phyloP scores from a whole-genome alignment of 2,888 invertebrate species.

The Epinotia demarniana region DNA sequence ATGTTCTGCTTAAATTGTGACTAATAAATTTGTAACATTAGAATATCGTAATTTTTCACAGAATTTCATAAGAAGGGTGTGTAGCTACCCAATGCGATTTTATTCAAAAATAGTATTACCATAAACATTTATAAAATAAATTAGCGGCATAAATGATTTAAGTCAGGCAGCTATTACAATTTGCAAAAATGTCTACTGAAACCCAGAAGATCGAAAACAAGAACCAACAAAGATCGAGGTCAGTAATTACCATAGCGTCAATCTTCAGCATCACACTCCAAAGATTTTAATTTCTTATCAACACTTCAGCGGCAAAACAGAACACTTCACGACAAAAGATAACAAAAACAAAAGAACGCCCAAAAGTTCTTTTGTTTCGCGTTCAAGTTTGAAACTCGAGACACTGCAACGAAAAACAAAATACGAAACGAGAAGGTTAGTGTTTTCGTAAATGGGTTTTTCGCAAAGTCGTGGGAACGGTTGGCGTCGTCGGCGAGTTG shows the following conservation, averaged over 20 bases:
- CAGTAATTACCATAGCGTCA: slow-evolving; percentile 44
- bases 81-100: not conserved
- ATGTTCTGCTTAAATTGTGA: no score
- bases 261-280: slow-evolving; percentile 35
- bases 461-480: slow-evolving; percentile 50
- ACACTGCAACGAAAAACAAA: slow-evolving; percentile 36
- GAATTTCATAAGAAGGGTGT: no score
- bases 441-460: slow-evolving; percentile 51
- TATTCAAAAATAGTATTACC: not conserved
- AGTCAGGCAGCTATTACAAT: not conserved
- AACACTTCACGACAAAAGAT: slow-evolving; percentile 49
- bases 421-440: slow-evolving; percentile 23
- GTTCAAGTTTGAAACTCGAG: slow-evolving; percentile 46
- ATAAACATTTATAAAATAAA: not conserved
- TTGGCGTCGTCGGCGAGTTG: slow-evolving; percentile 61
- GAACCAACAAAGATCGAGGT: slow-evolving; percentile 32
- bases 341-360: slow-evolving; percentile 45
- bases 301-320: slow-evolving; percentile 47
- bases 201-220: slow-evolving; percentile 17
- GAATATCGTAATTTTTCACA: no score
- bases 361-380: slow-evolving; percentile 46
- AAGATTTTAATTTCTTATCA: slow-evolving; percentile 46
- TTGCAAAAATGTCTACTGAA: slow-evolving; percentile 15
- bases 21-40: no score
- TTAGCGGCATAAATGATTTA: not conserved